Conservation (phyloP, 2,797 vertebrate species). For the Parauchenoglanis punctatus region DNA sequence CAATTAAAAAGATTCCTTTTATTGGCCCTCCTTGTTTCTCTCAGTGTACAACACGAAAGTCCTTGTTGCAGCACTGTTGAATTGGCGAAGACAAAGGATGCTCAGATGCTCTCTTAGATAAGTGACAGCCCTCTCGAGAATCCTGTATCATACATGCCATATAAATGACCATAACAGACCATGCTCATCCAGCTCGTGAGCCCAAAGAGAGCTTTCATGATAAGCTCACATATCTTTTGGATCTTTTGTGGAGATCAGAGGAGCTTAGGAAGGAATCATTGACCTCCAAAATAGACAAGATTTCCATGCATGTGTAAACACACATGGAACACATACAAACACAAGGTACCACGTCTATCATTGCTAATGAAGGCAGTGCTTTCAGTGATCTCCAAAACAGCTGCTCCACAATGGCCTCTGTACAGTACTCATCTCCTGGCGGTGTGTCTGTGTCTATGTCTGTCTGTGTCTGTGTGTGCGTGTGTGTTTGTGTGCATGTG, state of each 20-base stretch:
- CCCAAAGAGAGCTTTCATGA: conserved; percentile 14
- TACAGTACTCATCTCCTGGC: conserved; percentile 49
- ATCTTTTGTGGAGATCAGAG: conserved; percentile 23
- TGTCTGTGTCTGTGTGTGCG: conserved; percentile 50
- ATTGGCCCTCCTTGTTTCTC: conserved; percentile 22
- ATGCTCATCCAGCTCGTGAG: conserved; percentile 19
- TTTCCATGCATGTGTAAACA: conserved; percentile 6
- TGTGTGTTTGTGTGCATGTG: conserved; percentile 54
- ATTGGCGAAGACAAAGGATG: conserved; percentile 7
- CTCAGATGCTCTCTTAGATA: conserved; percentile 20
- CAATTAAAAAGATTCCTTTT: conserved; percentile 54
- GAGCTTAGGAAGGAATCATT: conserved; percentile 20
- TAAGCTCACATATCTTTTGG: background rate
- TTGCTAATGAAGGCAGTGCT: conserved; percentile 52
- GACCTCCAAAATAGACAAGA: conserved; percentile 35
- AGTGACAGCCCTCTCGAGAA: conserved; percentile 18
- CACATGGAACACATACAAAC: conserved; percentile 6
- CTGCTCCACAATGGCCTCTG: conserved; percentile 55
- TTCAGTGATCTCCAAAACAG: conserved; percentile 59
- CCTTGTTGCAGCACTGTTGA: conserved; percentile 16
- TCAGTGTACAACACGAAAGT: background rate
- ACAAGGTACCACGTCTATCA: conserved; percentile 46
- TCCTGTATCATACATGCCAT: conserved; percentile 15
- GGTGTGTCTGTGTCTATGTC: conserved; percentile 53
- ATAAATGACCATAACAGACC: conserved; percentile 13